These are phyloP conservation scores for Colius striatus DNA, from an alignment of 2,113 vertebrate species.

Conservation along the genomic window DNA sequence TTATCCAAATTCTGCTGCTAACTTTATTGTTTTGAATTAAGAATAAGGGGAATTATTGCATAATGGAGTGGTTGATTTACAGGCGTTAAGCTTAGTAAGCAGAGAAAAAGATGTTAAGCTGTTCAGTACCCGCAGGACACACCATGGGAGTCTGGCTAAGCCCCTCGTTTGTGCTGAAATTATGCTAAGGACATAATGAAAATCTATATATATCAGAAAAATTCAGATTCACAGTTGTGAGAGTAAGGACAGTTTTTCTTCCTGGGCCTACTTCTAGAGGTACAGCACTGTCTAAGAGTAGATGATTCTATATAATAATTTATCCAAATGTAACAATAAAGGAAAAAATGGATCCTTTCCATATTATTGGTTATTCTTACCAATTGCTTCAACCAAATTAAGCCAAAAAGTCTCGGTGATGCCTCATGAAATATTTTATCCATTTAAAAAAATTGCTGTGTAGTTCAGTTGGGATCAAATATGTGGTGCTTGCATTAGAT, in stretches of 20 bases:
- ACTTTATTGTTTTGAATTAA: constrained; percentile 55
- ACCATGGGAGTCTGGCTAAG: constrained; percentile 52
- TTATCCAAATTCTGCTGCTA: constrained; percentile 25
- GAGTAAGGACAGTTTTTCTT: not conserved
- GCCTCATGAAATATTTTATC: not conserved
- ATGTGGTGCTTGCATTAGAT: not conserved
- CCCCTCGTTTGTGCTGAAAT: constrained; percentile 42
- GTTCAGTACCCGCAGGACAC: constrained; percentile 62
- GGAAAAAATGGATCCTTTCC: not conserved
- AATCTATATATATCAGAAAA: constrained; percentile 20
- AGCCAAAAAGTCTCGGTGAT: not conserved
- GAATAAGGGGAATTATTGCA: constrained; percentile 51
- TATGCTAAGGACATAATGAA: constrained; percentile 51
- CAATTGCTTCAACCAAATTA: not conserved
- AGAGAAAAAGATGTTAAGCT: constrained; percentile 58
- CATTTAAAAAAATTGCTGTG: not conserved
- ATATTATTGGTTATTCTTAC: not conserved
- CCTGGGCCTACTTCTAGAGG: not conserved
- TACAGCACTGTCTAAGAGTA: not conserved
- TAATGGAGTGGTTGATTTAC: constrained; percentile 56
- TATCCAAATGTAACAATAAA: not conserved
- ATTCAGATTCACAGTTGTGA: not conserved
- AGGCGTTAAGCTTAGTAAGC: constrained; percentile 11
- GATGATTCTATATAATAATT: not conserved
- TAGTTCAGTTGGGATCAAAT: not conserved